Base-by-base conservation (phyloP, 2,888 invertebrate genomes). In the Keiferia lycopersicella region DNA sequence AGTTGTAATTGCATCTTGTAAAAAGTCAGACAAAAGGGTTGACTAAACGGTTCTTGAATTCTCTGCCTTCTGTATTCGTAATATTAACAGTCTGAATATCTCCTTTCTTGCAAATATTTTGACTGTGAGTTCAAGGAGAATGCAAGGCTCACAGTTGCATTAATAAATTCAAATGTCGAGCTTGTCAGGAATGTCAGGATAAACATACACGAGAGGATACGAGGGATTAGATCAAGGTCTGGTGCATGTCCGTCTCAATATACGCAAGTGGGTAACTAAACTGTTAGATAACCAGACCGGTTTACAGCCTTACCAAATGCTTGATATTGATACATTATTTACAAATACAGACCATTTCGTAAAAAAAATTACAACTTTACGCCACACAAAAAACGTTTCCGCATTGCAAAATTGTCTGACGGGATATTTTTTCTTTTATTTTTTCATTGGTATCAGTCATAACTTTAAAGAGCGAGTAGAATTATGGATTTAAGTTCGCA, bases 151-250 rank as follows among this genome's bases (percentile, higher is more conserved):
- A 22, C 20, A n/a, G 20, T 50, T 20, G 16, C 50, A n/a, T 3
- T n/a, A n/a, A 56, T 26, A 30, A 34, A 30, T 56, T 11, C 45
- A 45, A 34, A 30, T 34, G 14, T 14, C 18, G n/a, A 57, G 58
- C 38, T 58, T 45, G 63, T 65, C 67, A 63, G 58, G 69, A 20
- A 41, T 41, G 41, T 41, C 20, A 53, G 22, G 22, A 77, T 71
- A 76, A 73, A 73, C 72, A 74, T 70, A 74, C 72, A 74, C 69
- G 65, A 69, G 76, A 83, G 84, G 84, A 85, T 78, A 75, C 72
- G 70, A 74, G 72, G 75, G 69, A 84, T 86, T 81, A 79, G 68
- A 75, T 73, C 83, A 84, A 87, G 86, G 83, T 78, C 83, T 81
- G 71, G 69, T 71, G 69, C 75, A 77, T 76, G 84, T 81, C 82